phyloP scores from a whole-genome alignment of 2,797 vertebrate genomes.

The Acipenser ruthenus region DNA sequence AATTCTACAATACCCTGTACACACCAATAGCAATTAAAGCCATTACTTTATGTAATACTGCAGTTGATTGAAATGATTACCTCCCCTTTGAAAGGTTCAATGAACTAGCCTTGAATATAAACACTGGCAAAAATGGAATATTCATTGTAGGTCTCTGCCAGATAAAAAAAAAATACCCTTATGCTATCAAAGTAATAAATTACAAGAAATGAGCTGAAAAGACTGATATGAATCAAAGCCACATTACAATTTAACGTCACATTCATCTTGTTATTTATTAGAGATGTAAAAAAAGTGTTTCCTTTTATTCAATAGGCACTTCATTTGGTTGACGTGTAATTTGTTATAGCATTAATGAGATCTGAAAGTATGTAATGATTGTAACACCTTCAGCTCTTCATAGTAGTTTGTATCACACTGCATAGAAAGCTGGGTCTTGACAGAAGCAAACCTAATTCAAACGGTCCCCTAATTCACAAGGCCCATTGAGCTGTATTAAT shows the following conservation, averaged over 20 bases:
- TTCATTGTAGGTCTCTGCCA: background rate
- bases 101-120: conserved; percentile 15
- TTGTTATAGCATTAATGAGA: conserved; percentile 1
- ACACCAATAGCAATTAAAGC: no score
- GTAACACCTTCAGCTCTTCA: background rate
- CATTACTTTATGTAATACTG: no score
- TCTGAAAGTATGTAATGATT: background rate
- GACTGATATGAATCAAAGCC: conserved; percentile 1
- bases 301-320: conserved; percentile 6
- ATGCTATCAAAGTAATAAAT: background rate
- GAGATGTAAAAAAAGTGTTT: background rate
- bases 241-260: background rate
- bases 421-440: background rate
- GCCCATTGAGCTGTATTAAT: background rate
- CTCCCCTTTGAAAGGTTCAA: conserved; percentile 9
- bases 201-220: background rate
- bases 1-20: background rate
- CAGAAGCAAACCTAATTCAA: background rate
- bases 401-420: background rate
- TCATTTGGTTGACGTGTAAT: conserved; percentile 16
- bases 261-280: conserved; percentile 3
- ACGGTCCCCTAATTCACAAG: background rate
- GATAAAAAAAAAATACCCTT: background rate
- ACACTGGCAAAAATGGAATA: background rate
- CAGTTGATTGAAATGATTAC: no score